Base-by-base conservation (phyloP, 2,888 invertebrate genomes). In the Timema cristinae region DNA sequence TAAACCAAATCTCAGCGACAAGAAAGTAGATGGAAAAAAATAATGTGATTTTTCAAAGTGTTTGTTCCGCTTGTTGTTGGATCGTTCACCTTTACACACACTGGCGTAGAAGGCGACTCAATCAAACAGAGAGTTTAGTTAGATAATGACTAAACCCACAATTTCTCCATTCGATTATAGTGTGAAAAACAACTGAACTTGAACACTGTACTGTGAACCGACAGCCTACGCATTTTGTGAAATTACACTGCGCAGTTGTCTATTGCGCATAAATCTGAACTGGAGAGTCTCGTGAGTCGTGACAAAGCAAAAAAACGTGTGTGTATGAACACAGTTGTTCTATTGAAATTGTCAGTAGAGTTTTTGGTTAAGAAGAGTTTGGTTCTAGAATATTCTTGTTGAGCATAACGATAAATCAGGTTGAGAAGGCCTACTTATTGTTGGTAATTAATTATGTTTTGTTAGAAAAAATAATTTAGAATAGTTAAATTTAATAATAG, bases 91-190 rank as follows among this genome's bases (percentile, higher is more conserved):
- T 93, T 93, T 93, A 92, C 91, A 92, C 93, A 85, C 93, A 93
- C 93, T 93, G 93, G 92, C 86, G 90, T 86, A 93, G 93, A 93
- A 93, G 93, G 91, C 89, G 85, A 87, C 86, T 80, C 67, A 72
- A 72, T 49, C 59, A 50, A 49, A 13, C 66, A n/a, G 16, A 15
- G 15, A 48, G 7, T 54, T 66, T 52, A 54, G 66, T 69, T 49
- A 69, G 69, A 16, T 52, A 69, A 72, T 56, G 56, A 50, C 50
- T n/a, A 47, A 47, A 11, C 47, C n/a, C 10, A 59, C 59, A 13
- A 7, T 15, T 15, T 56, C 56, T 10, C 5, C 16, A 61, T 13
- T 15, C 16, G 61, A 61, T 9, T 47, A 11, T 61, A 10, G 61
- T n/a, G 16, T 11, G 11, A 47, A 6, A 6, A 7, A 7, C 10